Evolutionary conservation across 2,113 vertebrate genomes (phyloP), one percentile per base, ranked within the genome.

Genomic region (Sorex fumeus): DNA sequence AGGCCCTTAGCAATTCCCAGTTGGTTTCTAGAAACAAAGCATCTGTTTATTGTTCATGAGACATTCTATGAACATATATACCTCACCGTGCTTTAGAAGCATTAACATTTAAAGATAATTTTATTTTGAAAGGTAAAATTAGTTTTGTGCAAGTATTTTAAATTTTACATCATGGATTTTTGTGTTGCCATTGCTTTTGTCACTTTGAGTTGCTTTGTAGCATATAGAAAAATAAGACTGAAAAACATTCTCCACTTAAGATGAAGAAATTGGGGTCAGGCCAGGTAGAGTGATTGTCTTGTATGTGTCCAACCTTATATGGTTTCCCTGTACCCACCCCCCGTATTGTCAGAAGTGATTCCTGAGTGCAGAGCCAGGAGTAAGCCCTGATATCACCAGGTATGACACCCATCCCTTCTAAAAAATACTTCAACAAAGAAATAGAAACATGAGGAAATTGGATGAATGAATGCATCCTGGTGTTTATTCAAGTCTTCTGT

Each of bases 111-210:
- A 45, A 76, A 85, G 27, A 60, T 40, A 40, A 19, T 21, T 60
- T 60, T 60, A 21, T 60, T 19, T 60, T 60, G 6, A 21, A 60
- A 21, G 3, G 18, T 21, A 92, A 82, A 30, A 78, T 76, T 77
- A 84, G 16, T 84, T 27, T 67, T 77, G 32, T 36, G 13, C 28
- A 5, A 77, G 13, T 81, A 13, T 47, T 67, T 62, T 57, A 47
- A 79, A 66, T 82, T 91, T 43, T 69, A 27, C 84, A 87, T 77
- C 15, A 32, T 36, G 25, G n/a, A 84, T 76, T 93, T 70, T 82
- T 3, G 72, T 91, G 34, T 50, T 60, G 10, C 88, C 64, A 13
- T 60, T 60, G 57, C 57, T 60, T 60, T 60, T 21, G 18, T 60
- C 21, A 60, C 18, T 60, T 67, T 6, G 5, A 19, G 18, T 70